These are phyloP conservation scores for Lycocorax pyrrhopterus DNA, from an alignment of 2,113 vertebrate species.

Conservation along the genomic window DNA sequence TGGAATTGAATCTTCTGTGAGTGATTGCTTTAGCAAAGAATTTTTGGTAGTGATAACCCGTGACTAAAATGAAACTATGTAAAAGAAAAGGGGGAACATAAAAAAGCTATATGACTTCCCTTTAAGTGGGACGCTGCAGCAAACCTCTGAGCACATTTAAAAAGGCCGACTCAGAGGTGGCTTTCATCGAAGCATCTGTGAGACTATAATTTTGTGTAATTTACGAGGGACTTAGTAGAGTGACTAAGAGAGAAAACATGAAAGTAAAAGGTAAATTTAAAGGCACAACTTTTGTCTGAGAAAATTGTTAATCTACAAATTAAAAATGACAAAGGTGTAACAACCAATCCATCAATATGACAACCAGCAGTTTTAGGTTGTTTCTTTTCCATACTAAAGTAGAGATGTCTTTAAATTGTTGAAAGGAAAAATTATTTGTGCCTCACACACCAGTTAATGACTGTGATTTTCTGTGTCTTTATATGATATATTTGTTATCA, in stretches of 20 bases:
- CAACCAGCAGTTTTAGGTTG: constrained; percentile 14
- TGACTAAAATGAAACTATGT: neutral
- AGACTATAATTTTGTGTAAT: constrained; percentile 22
- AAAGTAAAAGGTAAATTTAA: neutral
- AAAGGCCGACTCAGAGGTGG: neutral
- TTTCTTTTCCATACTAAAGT: neutral
- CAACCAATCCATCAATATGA: neutral
- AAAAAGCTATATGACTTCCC: neutral
- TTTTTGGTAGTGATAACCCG: neutral
- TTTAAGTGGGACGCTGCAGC: neutral
- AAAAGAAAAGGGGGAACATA: neutral
- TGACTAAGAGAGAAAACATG: neutral
- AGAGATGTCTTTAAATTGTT: neutral
- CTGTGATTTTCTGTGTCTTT: constrained; percentile 51
- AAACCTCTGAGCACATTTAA: neutral
- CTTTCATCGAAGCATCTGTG: neutral
- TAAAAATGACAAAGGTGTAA: constrained; percentile 6
- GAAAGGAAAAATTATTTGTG: constrained; percentile 21
- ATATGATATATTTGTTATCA: constrained; percentile 12
- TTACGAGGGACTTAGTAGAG: neutral
- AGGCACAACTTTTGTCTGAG: neutral
- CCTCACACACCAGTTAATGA: constrained; percentile 33
- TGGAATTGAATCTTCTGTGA: neutral
- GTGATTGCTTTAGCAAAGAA: neutral
- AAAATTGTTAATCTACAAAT: constrained; percentile 7